Base-by-base conservation (phyloP, 2,113 vertebrate genomes). In the Balaeniceps rex region DNA sequence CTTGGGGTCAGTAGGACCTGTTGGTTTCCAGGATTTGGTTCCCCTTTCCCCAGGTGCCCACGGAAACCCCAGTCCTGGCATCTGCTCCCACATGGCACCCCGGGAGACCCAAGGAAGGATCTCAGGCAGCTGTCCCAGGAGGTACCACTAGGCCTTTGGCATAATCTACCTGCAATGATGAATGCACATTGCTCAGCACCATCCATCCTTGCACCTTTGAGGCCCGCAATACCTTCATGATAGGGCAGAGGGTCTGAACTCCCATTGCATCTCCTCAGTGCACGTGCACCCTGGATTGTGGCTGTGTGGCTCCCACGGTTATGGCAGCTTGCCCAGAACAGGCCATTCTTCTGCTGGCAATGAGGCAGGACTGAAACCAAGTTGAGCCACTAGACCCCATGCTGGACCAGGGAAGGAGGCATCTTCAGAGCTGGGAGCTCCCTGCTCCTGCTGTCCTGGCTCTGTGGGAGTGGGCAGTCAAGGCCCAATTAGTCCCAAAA, bases 111-210 rank as follows among this genome's bases (percentile, higher is more conserved):
- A 88, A 71, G 42, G 16, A 51, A 74, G 21, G 77, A 49, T 31
- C 13, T 42, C 42, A 81, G 25, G 31, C 14, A 65, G 25, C 29
- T 61, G 13, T 40, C 19, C 40, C 14, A 34, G 29, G 21, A 34
- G 33, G 19, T 21, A 25, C 24, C 3, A 1, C 28, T 51, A n/a
- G 13, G 54, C 42, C 51, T 40, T n/a, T 96, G 96, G 97, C 97
- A 97, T 97, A 96, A 98, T 97, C 97, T 95, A 97, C 83, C 18
- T 75, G 96, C 97, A 97, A 94, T 97, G 97, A 98, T 97, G 97
- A 80, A 88, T 86, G 49, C 44, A 4, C 22, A 26, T 47, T 76
- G 29, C 24, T 40, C 69, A 34, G 88, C 66, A 40, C 66, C 77
- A 94, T 86, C 52, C 98, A 97, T 97, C 97, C 98, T 98, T 98